Base-by-base conservation (phyloP, 92 coral and sea anemone species). In the Phymanthus crucifer region DNA sequence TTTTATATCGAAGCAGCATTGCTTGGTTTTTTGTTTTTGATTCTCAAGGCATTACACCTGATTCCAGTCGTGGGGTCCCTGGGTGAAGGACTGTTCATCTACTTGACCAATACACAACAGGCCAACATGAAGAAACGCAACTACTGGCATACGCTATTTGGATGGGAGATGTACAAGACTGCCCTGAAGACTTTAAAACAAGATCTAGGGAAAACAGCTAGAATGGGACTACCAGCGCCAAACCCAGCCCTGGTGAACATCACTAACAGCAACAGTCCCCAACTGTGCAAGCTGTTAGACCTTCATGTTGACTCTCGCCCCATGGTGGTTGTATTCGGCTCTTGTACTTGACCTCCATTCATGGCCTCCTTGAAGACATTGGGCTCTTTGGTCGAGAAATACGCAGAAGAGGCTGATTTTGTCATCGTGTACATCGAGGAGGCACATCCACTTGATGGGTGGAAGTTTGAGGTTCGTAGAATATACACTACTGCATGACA, bases 271-370 rank as follows among this genome's bases (percentile, higher is more conserved):
- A n/a, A 31, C 46, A 37, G 2, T 11, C 54, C 27, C 24, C 37
- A 31, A 14, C 23, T 58, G 32, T 31, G 64, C 37, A 71, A 70
- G 66, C 73, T 89, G 43, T 71, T 89, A 3, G 89, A 94, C 27
- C 50, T 77, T 3, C 77, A 72, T 13, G 73, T 70, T 56, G 80
- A 77, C 5, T 82, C 85, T 0, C 89, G 98, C 10, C 98, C 98
- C 4, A 76, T 91, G 61, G 94, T 91, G 31, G 65, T 94, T 23
- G 88, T 89, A 83, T 94, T 94, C 73, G 98, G 98, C 7, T 89
- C 97, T 73, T 89, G 91, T 3, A 89, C 87, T 79, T 94, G 98
- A 87, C 97, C 98, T 7, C 91, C 94, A 71, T 94, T 94, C 72
- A 58, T 50, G 83, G 80, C 87, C 82, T 85, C 89, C 56, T 83